Evolutionary conservation across 2,113 vertebrate genomes (phyloP), one percentile per base, ranked within the genome.

Genomic region (Takifugu bimaculatus): DNA sequence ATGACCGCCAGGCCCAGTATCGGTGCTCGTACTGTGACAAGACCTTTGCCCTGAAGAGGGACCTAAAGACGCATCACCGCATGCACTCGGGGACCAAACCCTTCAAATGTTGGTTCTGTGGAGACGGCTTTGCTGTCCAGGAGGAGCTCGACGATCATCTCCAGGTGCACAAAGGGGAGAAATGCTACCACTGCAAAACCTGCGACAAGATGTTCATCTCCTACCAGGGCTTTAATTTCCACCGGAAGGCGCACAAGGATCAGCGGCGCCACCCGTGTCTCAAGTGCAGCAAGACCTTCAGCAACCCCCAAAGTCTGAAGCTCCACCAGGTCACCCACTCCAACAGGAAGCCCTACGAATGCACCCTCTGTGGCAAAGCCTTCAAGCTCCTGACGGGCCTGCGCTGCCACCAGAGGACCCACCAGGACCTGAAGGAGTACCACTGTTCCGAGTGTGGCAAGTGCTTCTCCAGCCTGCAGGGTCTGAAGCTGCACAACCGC

Each of bases 1-100:
- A 87, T 13, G 15, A 72, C n/a, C 78, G 83, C 39, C 13, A 35
- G 2, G 26, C 63, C 15, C 68, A 72, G 0, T 84, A 87, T 76
- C 51, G 1, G 4, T 87, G 85, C 58, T 78, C 78, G 0, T 78
- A 85, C 81, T 87, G 83, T 14, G 50, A 83, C 47, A 54, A 64
- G 48, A 70, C 74, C 55, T 87, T 85, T 0, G 67, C 81, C 4
- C 70, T 81, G 59, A 81, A 81, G 67, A 48, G 81, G 28, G 81
- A 87, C 70, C 83, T 74, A 81, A 82, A 83, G 58, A 81, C 81
- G 1, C 85, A 87, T 53, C 73, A 87, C 63, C 68, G 79, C 3
- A 81, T 65, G 0, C 85, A 87, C 70, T 83, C 83, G 0, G 85
- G 79, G 0, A 79, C 70, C 65, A 84, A 82, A 59, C 81, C 85